These are phyloP conservation scores for Petrosia ficiformis DNA, from an alignment of 37 sponge, comb jelly and placozoan species.

Conservation along the genomic window DNA sequence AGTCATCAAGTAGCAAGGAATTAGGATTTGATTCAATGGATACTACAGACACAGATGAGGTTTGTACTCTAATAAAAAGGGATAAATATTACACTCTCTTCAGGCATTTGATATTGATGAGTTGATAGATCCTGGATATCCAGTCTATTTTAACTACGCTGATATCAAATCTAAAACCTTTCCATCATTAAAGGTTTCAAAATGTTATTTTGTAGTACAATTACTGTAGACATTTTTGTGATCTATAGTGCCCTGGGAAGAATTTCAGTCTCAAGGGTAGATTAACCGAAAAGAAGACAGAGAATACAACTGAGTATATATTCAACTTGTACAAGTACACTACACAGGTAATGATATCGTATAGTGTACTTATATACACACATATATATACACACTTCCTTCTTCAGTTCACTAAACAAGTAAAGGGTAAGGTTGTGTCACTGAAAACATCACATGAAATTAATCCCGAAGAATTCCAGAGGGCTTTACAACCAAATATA, in stretches of 20 bases:
- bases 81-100: not conserved
- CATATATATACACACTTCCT: not conserved
- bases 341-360: slow-evolving; percentile 29
- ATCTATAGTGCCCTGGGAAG: slow-evolving; percentile 43
- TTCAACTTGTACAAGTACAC: slow-evolving; percentile 50
- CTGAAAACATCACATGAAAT: slow-evolving; percentile 24
- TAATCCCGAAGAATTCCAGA: slow-evolving; percentile 16
- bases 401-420: slow-evolving; percentile 10
- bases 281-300: slow-evolving; percentile 12
- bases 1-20: not conserved
- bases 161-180: not conserved
- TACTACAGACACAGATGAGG: slow-evolving; percentile 60
- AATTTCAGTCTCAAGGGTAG: slow-evolving; percentile 64
- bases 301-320: slow-evolving; percentile 3
- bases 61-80: not conserved
- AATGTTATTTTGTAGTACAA: too few relatives aligned
- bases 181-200: slow-evolving; percentile 36
- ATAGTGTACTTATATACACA: not conserved
- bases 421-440: slow-evolving; percentile 2
- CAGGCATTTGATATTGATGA: slow-evolving; percentile 67
- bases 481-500: not conserved
- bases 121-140: slow-evolving; percentile 47
- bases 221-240: too few relatives aligned
- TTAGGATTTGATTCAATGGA: slow-evolving; percentile 23
- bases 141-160: slow-evolving; percentile 74